Base-by-base conservation (phyloP, 2,888 invertebrate species). In the Folsomia manolachei region DNA sequence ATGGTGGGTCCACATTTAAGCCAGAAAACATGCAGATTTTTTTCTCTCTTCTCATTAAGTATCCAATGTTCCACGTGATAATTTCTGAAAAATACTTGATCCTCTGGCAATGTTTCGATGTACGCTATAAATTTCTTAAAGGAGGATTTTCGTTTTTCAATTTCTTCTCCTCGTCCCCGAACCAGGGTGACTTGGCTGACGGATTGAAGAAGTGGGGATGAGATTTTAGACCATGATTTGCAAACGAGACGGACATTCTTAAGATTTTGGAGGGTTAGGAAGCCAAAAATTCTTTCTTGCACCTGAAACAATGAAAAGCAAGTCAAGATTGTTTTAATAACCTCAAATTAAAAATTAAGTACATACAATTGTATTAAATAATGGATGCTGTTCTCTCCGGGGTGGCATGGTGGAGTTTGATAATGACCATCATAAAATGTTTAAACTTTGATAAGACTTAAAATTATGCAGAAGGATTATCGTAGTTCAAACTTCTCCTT, bases 51-150 rank as follows among this genome's bases (percentile, higher is more conserved):
- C 21, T 73, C 73, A 56, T 77, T 75, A 14, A 77, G 9, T 11
- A 75, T 73, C 77, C 77, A 77, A 53, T 77, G 77, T 27, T 77
- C 72, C 24, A 77, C 63, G 52, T 72, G 73, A 53, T 71, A 77
- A 27, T 77, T 75, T 64, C 69, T 63, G 26, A 75, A 77, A 9
- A 75, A 75, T 21, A 72, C 66, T 9, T 56, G 27, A 14, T 70
- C 73, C 1, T 2, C 9, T 9, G 71, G 63, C 7, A 71, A 39
- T 0, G 63, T 1, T 24, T 66, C 69, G 7, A 77, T 63, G 26
- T 73, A 69, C 4, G 69, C 56, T 4, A 77, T 27, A 71, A 77
- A 77, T 21, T 73, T 75, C 56, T 65, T 53, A 23, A 71, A 77
- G 1, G 77, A 77, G 21, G 52, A 75, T 39, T 67, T 73, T 26